Base-by-base conservation (phyloP, 1,140 invertebrate genomes). In the Vanessa atalanta region DNA sequence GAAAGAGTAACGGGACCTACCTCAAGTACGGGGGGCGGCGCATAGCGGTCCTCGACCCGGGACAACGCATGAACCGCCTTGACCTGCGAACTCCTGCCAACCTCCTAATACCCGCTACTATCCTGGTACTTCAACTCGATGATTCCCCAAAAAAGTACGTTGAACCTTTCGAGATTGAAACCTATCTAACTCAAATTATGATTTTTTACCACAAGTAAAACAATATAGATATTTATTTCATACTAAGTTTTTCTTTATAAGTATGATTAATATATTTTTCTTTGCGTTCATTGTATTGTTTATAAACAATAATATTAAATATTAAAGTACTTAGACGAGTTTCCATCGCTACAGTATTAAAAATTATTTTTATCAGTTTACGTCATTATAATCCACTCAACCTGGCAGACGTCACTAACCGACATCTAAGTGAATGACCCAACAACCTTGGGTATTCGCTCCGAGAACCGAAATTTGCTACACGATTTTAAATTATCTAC, bases 21-120 rank as follows among this genome's bases (percentile, higher is more conserved):
- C 81, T 79, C 79, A 82, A 82, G 78, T 78, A 82, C 75, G 79
- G 73, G 75, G 76, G 82, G 81, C 78, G 80, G 72, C 81, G 74
- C 77, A 79, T 75, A 79, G 85, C 82, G 86, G 88, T 86, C 86
- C 75, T 85, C 84, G 88, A 88, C 88, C 88, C 79, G 85, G 77
- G 81, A 79, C 79, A 83, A 69, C 70, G 80, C 79, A 73, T 79
- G 82, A 81, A 87, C 83, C 80, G 84, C 85, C 85, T 88, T 86
- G 88, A 88, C 84, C 83, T 83, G 83, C 82, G 84, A 86, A 84
- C 83, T 82, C 75, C 79, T 76, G 71, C 74, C 72, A 84, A 81
- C 83, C 84, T 83, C 83, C 85, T 88, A 77, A 83, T 77, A 72
- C 76, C 77, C 78, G 74, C 79, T 88, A 73, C 70, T 73, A 74